Evolutionary conservation across 2,797 vertebrate species (phyloP).

Genomic region (Leptatherina wallacei): DNA sequence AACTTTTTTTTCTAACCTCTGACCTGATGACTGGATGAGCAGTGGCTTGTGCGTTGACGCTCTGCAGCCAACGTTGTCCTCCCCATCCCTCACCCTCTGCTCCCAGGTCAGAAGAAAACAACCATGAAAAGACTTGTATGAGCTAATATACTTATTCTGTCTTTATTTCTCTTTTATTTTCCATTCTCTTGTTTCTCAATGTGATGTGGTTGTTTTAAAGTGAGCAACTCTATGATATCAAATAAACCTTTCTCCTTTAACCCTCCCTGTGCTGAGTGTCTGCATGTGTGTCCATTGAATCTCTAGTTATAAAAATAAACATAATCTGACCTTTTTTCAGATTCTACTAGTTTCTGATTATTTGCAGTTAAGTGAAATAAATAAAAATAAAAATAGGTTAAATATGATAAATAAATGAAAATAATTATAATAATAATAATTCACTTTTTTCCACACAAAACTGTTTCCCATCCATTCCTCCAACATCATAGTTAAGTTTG

Average conservation of each 20-base stretch:
- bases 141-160: conserved; percentile 55
- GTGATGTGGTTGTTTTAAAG: conserved; percentile 74
- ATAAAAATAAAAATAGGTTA: too few species aligned
- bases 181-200: conserved; percentile 64
- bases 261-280: conserved; percentile 17
- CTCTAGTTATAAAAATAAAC: too few species aligned
- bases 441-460: too few species aligned
- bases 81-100: conserved; percentile 26
- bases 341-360: too few species aligned
- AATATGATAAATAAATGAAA: too few species aligned
- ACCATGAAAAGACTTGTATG: conserved; percentile 41
- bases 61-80: conserved; percentile 23
- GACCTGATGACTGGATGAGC: conserved; percentile 48
- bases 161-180: conserved; percentile 50
- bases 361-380: too few species aligned
- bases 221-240: conserved; percentile 65
- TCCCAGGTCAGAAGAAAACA: conserved; percentile 42
- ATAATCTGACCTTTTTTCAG: too few species aligned
- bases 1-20: conserved; percentile 50
- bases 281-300: not conserved
- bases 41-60: conserved; percentile 21
- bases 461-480: too few species aligned
- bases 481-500: too few species aligned
- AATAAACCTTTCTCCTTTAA: conserved; percentile 63
- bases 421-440: too few species aligned